These are phyloP conservation scores for Poliocrania exsul DNA, from an alignment of 2,797 vertebrate species.

Conservation along the genomic window DNA sequence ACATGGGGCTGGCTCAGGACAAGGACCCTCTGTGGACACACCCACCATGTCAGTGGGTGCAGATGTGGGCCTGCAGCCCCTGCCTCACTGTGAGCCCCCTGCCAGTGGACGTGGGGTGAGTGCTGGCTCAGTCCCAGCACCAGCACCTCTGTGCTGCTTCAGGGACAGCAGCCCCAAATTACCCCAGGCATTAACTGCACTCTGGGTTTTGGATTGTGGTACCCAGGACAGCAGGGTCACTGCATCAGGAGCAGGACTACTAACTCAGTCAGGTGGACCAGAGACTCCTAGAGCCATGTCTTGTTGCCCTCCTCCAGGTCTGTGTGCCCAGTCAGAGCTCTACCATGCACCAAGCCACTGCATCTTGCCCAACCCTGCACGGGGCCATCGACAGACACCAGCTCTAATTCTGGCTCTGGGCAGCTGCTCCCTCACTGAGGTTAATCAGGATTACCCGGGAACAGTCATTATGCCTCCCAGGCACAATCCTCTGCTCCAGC, in stretches of 20 bases:
- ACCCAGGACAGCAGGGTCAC: background rate
- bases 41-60: accelerated
- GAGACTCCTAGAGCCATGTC: background rate
- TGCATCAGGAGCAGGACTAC: background rate
- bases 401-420: slow-evolving; percentile 13
- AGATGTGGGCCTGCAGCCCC: accelerated
- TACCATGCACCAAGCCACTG: background rate
- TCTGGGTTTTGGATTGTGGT: background rate
- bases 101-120: accelerated
- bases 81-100: background rate
- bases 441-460: slow-evolving; percentile 56
- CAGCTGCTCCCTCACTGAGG: slow-evolving; percentile 18
- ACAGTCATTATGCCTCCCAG: background rate
- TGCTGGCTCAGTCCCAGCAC: background rate
- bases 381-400: background rate
- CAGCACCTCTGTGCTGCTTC: background rate
- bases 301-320: background rate
- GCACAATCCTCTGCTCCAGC: background rate
- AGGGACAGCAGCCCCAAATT: background rate
- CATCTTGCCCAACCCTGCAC: accelerated
- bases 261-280: accelerated
- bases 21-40: background rate
- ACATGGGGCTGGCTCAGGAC: accelerated
- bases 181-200: background rate
- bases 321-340: background rate